A percentile compares a stretch with the other conserved stretches of the same genome.
Evolutionary conservation across 2,888 invertebrate genomes (phyloP).

Genomic region (Oeneis ivallda): DNA sequence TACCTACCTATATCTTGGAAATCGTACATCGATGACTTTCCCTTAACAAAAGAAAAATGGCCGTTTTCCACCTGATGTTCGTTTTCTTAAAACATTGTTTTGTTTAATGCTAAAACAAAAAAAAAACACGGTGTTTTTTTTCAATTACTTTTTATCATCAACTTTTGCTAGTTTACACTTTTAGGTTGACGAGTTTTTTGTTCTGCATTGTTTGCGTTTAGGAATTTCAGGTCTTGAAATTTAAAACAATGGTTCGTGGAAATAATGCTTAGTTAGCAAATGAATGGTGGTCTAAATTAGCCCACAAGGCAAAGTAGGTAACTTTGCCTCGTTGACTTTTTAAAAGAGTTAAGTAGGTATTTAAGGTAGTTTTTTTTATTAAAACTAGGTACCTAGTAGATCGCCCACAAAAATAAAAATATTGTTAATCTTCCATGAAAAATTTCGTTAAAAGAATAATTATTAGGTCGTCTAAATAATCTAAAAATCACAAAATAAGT

Average conservation of each 20-base stretch:
- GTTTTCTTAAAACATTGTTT: conserved; percentile 53
- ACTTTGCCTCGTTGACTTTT: not conserved
- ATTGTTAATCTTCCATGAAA: too few relatives aligned
- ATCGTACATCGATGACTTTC: conserved; percentile 25
- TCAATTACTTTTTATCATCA: conserved; percentile 33
- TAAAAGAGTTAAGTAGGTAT: not conserved
- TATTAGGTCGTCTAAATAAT: too few relatives aligned
- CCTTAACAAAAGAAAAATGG: conserved; percentile 44
- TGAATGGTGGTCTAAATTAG: conserved; percentile 2
- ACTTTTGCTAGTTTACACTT: conserved; percentile 29
- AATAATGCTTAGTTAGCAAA: not conserved
- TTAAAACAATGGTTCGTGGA: conserved; percentile 13
- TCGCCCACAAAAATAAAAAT: too few relatives aligned
- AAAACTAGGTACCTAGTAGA: too few relatives aligned
- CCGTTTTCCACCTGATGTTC: conserved; percentile 46
- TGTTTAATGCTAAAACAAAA: conserved; percentile 37
- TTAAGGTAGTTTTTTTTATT: too few relatives aligned
- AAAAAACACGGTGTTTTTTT: conserved; percentile 26
- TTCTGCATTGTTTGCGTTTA: conserved; percentile 30
- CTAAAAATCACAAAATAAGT: too few relatives aligned
- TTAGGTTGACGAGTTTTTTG: conserved; percentile 21
- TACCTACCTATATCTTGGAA: not conserved
- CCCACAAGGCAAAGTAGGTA: not conserved
- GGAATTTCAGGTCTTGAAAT: conserved; percentile 24
- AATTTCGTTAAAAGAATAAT: too few relatives aligned